Evolutionary conservation across 2,888 invertebrate genomes (phyloP), one percentile per base, ranked within the genome.

Genomic region (Matsumyia berberina): DNA sequence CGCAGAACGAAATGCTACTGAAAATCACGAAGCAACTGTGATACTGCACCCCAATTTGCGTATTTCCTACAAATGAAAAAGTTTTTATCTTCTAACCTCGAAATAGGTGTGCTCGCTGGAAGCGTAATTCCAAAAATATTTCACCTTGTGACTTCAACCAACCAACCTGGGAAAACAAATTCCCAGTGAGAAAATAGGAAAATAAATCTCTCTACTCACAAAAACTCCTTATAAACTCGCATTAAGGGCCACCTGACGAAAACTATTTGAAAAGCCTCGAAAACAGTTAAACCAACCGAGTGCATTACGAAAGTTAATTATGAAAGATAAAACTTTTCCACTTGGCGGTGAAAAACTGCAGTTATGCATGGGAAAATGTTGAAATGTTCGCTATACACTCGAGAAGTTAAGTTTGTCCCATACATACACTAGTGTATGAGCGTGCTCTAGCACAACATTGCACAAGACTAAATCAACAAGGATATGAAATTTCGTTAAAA

Each of bases 221-320:
- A 24, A 70, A 78, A 64, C 15, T 33, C 19, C 53, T 62, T 11
- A 39, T 57, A 39, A 76, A 69, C 76, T 76, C 49, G 17, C 62
- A 81, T 76, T 81, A 81, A 70, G 24, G 64, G 35, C 69, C 76
- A 76, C 55, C 69, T 81, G 64, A 69, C 49, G 70, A 53, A 70
- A 69, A 76, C 64, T 76, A 81, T 70, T 81, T 62, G 12, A 11
- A 64, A 81, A 64, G 49, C 76, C 81, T 57, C 46, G 17, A 76
- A 81, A 81, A 57, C 64, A 57, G 62, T 64, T 70, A 42, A 70
- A 58, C 57, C 58, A 44, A 66, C 42, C 46, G 39, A 81, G 39
- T 81, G 76, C 76, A 81, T 76, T 76, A 81, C 76, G 33, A 76
- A 76, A 81, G 70, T 76, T 81, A 81, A 81, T 81, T 76, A 70